These are phyloP conservation scores for Archips xylosteana DNA, from an alignment of 2,888 invertebrate species.

Conservation along the genomic window DNA sequence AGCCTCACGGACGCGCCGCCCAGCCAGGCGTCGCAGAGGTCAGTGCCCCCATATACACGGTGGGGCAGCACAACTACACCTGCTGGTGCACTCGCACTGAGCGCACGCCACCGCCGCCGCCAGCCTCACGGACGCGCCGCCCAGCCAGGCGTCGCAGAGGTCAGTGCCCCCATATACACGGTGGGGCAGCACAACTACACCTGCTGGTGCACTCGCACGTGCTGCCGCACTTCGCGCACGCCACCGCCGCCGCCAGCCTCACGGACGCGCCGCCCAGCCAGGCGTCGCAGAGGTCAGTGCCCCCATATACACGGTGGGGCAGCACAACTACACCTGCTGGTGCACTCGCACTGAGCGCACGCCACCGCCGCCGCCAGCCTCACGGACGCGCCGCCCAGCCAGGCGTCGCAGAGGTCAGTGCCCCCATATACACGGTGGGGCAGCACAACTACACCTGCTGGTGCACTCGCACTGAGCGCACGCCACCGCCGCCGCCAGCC, in stretches of 20 bases:
- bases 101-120: slow-evolving; percentile 38
- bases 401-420: too few species aligned
- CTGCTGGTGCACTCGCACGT: slow-evolving; percentile 55
- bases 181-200: too few species aligned
- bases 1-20: slow-evolving; percentile 69
- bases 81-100: slow-evolving; percentile 50
- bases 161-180: too few species aligned
- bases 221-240: too few species aligned
- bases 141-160: too few species aligned
- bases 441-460: too few species aligned
- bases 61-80: neutral
- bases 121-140: slow-evolving; percentile 69
- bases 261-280: too few species aligned
- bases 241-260: slow-evolving; percentile 71
- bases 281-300: neutral
- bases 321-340: slow-evolving; percentile 84
- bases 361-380: slow-evolving; percentile 70
- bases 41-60: neutral
- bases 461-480: too few species aligned
- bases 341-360: slow-evolving; percentile 87
- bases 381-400: slow-evolving; percentile 63
- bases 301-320: slow-evolving; percentile 62
- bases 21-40: too few species aligned
- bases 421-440: too few species aligned
- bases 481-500: too few species aligned